Percentiles rank a stretch among this genome's conserved stretches.
phyloP scores from a whole-genome alignment of 2,888 invertebrate species.

The Cinara cedri region DNA sequence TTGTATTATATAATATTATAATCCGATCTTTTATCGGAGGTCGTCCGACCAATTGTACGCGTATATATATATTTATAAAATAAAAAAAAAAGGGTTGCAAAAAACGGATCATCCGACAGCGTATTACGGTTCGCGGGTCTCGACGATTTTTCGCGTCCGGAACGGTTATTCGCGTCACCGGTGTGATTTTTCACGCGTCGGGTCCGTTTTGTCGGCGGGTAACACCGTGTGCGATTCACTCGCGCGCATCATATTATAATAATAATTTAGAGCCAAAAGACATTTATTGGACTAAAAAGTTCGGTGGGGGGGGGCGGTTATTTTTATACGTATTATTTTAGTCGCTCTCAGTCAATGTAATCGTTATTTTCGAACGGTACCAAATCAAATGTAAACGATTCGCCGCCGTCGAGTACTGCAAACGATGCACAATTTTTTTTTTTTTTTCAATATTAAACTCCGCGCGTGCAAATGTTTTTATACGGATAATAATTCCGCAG shows the following conservation, averaged over 20 bases:
- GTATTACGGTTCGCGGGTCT: slow-evolving; percentile 42
- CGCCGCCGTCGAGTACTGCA: background rate
- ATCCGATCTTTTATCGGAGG: slow-evolving; percentile 45
- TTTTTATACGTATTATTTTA: background rate
- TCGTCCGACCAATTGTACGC: slow-evolving; percentile 45
- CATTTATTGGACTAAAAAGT: slow-evolving; percentile 29
- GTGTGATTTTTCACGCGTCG: slow-evolving; percentile 26
- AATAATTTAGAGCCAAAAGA: slow-evolving; percentile 8
- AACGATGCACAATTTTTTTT: background rate
- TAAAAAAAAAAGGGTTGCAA: slow-evolving; percentile 44
- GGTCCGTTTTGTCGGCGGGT: too few relatives aligned
- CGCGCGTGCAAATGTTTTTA: background rate
- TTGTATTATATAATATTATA: background rate
- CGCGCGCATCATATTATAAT: background rate
- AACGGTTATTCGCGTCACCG: slow-evolving; percentile 9
- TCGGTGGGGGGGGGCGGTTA: background rate
- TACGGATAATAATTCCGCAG: background rate
- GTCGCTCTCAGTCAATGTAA: background rate
- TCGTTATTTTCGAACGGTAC: background rate
- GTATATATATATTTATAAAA: too few relatives aligned
- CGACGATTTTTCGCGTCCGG: slow-evolving; percentile 31
- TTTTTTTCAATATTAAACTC: background rate
- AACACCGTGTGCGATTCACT: slow-evolving; percentile 33
- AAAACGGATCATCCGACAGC: slow-evolving; percentile 41
- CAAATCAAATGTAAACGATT: slow-evolving; percentile 47